A percentile compares a stretch with the other conserved stretches of the same genome.
phyloP scores from a whole-genome alignment of 2,888 invertebrate genomes.

The Acanthopleura granulata region DNA sequence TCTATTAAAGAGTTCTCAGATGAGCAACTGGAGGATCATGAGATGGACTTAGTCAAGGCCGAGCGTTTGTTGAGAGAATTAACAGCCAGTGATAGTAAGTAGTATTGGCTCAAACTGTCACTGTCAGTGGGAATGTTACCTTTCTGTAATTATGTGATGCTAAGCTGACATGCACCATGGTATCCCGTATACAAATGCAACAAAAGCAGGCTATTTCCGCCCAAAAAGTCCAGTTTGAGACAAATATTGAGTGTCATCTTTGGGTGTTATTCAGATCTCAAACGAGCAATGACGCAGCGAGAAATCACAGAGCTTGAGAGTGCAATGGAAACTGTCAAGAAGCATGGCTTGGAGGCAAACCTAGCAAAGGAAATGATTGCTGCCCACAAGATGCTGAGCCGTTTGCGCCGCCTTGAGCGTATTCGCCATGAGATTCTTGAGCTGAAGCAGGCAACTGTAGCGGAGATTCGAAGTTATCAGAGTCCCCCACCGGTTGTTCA shows the following conservation, averaged over 20 bases:
- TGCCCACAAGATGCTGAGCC: constrained; percentile 53
- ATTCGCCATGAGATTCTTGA: constrained; percentile 49
- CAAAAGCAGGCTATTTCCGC: no score
- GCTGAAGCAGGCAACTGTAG: constrained; percentile 51
- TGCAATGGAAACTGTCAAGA: constrained; percentile 60
- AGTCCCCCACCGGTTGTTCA: constrained; percentile 45
- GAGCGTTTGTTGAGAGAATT: constrained; percentile 58
- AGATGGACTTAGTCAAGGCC: constrained; percentile 64
- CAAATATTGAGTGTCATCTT: no score
- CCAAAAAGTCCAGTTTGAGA: no score
- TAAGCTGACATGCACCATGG: no score
- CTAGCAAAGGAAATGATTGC: constrained; percentile 58
- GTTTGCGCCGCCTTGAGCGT: constrained; percentile 48
- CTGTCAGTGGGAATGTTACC: no score
- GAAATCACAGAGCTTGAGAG: constrained; percentile 59
- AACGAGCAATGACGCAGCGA: constrained; percentile 56
- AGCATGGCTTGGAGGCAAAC: constrained; percentile 59
- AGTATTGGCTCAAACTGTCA: no score
- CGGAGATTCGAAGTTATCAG: constrained; percentile 48
- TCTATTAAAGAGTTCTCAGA: constrained; percentile 62
- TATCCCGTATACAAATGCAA: no score
- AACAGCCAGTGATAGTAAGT: constrained; percentile 60
- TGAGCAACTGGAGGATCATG: constrained; percentile 61
- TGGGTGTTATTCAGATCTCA: constrained; percentile 44
- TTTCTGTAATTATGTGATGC: no score